A percentile compares a stretch with the other conserved stretches of the same genome.
Conservation (phyloP, 2,113 vertebrate species). For the Marmota flaviventris region DNA sequence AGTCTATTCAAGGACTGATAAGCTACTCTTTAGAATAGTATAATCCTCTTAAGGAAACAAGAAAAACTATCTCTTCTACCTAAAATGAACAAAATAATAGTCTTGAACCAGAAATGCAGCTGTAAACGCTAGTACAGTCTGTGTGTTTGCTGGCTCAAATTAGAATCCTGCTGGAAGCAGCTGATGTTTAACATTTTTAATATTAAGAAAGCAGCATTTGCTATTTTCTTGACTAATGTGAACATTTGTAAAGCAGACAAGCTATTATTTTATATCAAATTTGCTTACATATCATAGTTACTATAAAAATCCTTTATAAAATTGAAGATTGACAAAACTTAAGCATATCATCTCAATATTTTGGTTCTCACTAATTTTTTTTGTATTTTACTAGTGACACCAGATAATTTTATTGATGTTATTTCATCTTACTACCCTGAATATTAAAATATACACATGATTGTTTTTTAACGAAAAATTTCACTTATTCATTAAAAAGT, state of each 20-base stretch:
- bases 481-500: not conserved
- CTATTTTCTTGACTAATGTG: not conserved
- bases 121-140: not conserved
- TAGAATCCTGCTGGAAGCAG: not conserved
- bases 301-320: not conserved
- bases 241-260: not conserved
- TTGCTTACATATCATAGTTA: not conserved
- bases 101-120: not conserved
- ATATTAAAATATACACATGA: not conserved
- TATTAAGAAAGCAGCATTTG: not conserved
- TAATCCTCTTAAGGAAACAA: not conserved
- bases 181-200: not conserved
- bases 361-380: not conserved
- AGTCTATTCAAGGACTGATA: not conserved
- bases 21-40: no score
- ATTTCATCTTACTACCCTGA: not conserved
- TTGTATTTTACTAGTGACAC: not conserved
- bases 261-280: constrained; percentile 6
- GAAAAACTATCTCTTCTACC: not conserved
- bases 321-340: constrained; percentile 13
- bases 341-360: not conserved
- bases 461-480: not conserved
- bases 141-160: not conserved
- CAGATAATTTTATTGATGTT: not conserved
- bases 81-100: not conserved